phyloP scores from a whole-genome alignment of 2,113 vertebrate species.

The Aptenodytes patagonicus region DNA sequence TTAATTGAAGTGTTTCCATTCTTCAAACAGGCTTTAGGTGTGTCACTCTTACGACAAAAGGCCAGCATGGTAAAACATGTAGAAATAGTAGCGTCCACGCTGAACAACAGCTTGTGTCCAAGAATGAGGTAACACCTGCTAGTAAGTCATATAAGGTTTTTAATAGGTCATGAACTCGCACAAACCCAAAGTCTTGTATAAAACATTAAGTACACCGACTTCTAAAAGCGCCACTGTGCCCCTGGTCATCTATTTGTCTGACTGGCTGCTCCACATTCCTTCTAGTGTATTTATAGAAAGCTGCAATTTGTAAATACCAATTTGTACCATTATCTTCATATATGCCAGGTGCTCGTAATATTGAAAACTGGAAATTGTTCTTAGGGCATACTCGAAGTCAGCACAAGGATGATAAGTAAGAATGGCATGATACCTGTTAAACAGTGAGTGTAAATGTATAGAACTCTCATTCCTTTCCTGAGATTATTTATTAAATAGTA shows the following conservation, averaged over 20 bases:
- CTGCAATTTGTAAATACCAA: not conserved
- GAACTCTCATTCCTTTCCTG: not conserved
- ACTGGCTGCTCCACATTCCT: not conserved
- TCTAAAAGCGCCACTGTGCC: not conserved
- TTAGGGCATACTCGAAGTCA: not conserved
- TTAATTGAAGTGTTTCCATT: not conserved
- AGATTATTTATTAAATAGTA: not conserved
- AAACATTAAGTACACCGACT: not conserved
- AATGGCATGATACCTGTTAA: not conserved
- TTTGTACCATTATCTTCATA: not conserved
- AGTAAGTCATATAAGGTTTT: not conserved
- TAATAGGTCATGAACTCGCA: not conserved
- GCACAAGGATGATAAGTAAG: not conserved
- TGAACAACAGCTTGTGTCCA: not conserved
- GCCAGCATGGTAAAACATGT: not conserved
- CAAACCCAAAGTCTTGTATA: not conserved
- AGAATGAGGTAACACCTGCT: not conserved
- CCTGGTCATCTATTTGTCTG: not conserved
- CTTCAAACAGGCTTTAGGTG: not conserved
- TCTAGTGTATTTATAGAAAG: conserved; percentile 6
- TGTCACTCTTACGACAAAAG: not conserved
- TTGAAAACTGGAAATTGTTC: not conserved
- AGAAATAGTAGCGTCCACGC: not conserved
- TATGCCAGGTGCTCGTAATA: not conserved
- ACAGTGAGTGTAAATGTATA: not conserved